Conservation (phyloP, 2,888 invertebrate genomes). For the Trachelus tabidus region DNA sequence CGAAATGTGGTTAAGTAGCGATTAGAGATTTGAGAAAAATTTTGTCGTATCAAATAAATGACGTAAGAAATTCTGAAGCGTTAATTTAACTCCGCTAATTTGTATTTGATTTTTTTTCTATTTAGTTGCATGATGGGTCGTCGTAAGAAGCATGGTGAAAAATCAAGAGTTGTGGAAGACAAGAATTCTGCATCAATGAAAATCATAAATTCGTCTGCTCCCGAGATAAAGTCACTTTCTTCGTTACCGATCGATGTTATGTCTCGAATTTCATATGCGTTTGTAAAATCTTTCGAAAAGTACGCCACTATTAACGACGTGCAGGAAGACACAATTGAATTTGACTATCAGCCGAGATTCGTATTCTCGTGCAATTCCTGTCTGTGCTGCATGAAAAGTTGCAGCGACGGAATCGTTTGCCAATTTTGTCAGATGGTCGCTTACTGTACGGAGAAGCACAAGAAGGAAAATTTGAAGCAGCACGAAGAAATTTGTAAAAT, state of each 20-base stretch:
- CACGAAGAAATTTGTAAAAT: slow-evolving; percentile 74
- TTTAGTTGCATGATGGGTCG: neutral
- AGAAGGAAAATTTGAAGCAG: slow-evolving; percentile 69
- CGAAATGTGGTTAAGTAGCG: too few species aligned
- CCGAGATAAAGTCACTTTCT: neutral
- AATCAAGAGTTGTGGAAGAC: neutral
- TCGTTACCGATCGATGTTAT: slow-evolving; percentile 18
- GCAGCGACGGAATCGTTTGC: slow-evolving; percentile 51
- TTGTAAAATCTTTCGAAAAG: slow-evolving; percentile 6
- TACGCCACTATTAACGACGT: slow-evolving; percentile 48
- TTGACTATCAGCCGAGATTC: slow-evolving; percentile 75
- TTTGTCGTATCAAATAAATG: too few species aligned
- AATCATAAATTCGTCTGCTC: neutral
- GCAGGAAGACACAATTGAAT: slow-evolving; percentile 72
- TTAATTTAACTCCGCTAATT: neutral
- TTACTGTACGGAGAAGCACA: slow-evolving; percentile 75
- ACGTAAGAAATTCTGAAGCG: neutral
- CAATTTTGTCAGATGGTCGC: slow-evolving; percentile 72
- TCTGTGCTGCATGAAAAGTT: slow-evolving; percentile 48
- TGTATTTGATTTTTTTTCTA: neutral
- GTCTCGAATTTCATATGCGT: slow-evolving; percentile 26
- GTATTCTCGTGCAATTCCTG: slow-evolving; percentile 74
- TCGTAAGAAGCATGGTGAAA: neutral
- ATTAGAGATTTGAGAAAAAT: too few species aligned
- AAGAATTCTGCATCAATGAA: neutral